Evolutionary conservation across 2,888 invertebrate genomes (phyloP), one percentile per base, ranked within the genome.

Genomic region (Cosmia trapezina): DNA sequence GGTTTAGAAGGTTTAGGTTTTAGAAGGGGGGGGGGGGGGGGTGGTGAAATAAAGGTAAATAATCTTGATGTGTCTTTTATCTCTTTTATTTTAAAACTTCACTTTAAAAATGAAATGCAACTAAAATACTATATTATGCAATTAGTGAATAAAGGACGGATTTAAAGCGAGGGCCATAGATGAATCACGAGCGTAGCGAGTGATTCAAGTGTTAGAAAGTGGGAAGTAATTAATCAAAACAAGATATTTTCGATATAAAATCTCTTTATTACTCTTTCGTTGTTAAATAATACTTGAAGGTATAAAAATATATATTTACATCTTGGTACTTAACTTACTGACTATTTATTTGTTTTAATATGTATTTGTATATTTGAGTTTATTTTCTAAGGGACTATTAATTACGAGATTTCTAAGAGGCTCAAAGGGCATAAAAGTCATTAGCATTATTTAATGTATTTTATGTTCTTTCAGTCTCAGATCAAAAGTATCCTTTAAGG

Each of bases 201-300:
- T n/a, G n/a, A n/a, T n/a, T n/a, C n/a, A n/a, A n/a, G n/a, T n/a
- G n/a, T n/a, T n/a, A n/a, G n/a, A n/a, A n/a, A n/a, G n/a, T n/a
- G n/a, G n/a, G n/a, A n/a, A 41, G 45, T 47, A 12, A 45, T 43
- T 4, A 54, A 62, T 8, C 0, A 78, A 80, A 80, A 81, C 70
- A 64, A 70, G 19, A 37, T 22, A 41, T 14, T 47, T 47, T 80
- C 73, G 66, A 77, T 81, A 85, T 76, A 86, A 84, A 86, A 89
- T 86, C 83, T 86, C 77, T 89, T 84, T 89, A 86, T 87, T 89
- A 68, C 80, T 81, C 71, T 81, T 88, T 91, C 89, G 88, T 87
- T 89, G 84, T 89, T 89, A 88, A 89, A 89, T 93, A 93, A 93
- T 93, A 93, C 92, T 93, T 91, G 88, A 86, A 86, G 89, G 89